Evolutionary conservation across 2,113 vertebrate species (phyloP).

Genomic region (Pteropus alecto): DNA sequence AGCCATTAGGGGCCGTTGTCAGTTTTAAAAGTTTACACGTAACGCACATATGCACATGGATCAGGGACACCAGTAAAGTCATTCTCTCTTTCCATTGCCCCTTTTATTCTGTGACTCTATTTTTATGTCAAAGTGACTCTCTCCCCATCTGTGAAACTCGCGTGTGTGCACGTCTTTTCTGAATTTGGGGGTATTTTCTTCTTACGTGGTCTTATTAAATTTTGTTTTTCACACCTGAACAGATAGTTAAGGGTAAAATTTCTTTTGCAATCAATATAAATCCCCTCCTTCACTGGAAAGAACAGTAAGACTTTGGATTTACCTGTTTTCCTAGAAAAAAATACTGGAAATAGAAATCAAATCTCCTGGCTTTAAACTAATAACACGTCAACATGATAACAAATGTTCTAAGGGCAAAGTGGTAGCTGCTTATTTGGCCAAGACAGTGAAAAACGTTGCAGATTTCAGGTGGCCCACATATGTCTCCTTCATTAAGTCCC

Average conservation of each 20-base stretch:
- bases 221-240: background rate
- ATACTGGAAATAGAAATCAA: background rate
- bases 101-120: background rate
- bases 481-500: background rate
- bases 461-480: background rate
- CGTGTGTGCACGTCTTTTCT: background rate
- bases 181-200: background rate
- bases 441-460: background rate
- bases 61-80: background rate
- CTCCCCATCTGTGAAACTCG: background rate
- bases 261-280: constrained; percentile 18
- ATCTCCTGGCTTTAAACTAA: constrained; percentile 36
- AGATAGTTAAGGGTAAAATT: background rate
- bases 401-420: background rate
- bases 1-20: background rate
- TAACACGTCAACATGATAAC: background rate
- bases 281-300: background rate
- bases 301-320: constrained; percentile 39
- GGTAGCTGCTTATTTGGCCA: constrained; percentile 11
- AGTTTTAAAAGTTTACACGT: background rate
- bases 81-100: background rate
- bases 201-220: background rate
- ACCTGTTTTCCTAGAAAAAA: constrained; percentile 29
- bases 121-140: background rate
- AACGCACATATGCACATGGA: background rate